Percentiles rank a stretch among this genome's conserved stretches.
phyloP scores from a whole-genome alignment of 2,888 invertebrate species.

The Chymomyza fuscimana region DNA sequence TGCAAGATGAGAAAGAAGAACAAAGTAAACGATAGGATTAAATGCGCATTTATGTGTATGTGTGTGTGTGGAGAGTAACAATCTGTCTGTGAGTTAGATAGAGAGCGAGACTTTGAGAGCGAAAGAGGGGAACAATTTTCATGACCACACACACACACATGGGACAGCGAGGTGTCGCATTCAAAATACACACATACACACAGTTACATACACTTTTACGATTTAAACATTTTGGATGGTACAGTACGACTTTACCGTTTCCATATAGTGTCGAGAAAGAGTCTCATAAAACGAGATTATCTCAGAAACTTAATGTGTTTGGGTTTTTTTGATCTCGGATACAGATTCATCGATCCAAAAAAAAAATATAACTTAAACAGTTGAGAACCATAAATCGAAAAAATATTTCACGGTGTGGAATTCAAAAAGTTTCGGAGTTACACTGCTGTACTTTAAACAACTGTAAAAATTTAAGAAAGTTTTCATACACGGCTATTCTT shows the following conservation, averaged over 20 bases:
- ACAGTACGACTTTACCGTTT: not conserved
- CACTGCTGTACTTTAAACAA: no score
- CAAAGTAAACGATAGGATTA: conserved; percentile 39
- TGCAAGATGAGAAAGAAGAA: not conserved
- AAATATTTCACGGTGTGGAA: no score
- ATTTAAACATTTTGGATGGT: conserved; percentile 7
- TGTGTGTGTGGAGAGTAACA: conserved; percentile 12
- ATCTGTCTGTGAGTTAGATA: not conserved
- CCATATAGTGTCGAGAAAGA: no score
- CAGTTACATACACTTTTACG: not conserved
- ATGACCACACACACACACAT: conserved; percentile 5
- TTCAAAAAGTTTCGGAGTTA: no score
- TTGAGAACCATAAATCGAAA: no score
- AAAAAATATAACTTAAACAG: no score
- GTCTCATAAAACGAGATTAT: no score
- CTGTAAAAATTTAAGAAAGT: no score
- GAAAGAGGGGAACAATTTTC: conserved; percentile 1
- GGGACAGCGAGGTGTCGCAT: conserved; percentile 7
- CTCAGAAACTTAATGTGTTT: no score
- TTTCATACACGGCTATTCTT: no score
- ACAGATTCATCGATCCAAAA: no score
- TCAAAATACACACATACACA: conserved; percentile 19
- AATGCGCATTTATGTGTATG: conserved; percentile 30
- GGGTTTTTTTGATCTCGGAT: no score
- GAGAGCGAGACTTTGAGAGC: not conserved